These are phyloP conservation scores for Psophia crepitans DNA, from an alignment of 2,113 vertebrate species.

Conservation along the genomic window DNA sequence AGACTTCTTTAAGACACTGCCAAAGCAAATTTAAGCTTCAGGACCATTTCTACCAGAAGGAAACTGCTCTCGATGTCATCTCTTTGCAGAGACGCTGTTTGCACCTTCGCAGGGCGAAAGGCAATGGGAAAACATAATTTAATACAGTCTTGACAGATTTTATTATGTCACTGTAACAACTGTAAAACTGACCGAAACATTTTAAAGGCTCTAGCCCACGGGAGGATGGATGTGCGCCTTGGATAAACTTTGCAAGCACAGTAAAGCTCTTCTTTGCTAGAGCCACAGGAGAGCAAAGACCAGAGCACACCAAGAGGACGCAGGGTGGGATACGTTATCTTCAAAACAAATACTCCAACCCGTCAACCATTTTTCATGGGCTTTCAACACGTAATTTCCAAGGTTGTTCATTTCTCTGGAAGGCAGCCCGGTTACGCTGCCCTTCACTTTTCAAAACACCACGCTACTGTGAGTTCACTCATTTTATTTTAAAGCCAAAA, in stretches of 20 bases:
- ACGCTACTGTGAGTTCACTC: fast-evolving
- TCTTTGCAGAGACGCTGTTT: neutral
- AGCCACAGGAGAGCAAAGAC: neutral
- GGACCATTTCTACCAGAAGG: neutral
- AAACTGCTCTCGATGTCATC: neutral
- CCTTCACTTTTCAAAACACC: neutral
- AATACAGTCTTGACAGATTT: neutral
- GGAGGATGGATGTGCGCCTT: neutral
- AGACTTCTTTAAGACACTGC: neutral
- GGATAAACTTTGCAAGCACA: neutral
- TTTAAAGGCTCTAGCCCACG: neutral
- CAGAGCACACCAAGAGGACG: neutral
- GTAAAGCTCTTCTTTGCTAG: neutral
- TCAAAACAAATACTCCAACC: neutral
- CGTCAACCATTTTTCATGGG: neutral
- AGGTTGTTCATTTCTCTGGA: neutral
- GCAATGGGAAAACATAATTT: neutral
- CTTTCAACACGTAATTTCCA: neutral
- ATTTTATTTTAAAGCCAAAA: neutral
- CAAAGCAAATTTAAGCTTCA: neutral
- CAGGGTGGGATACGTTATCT: fast-evolving
- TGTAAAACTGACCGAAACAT: neutral
- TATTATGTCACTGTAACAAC: neutral
- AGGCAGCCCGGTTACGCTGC: neutral
- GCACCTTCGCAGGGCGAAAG: neutral